Evolutionary conservation across 2,888 invertebrate genomes (phyloP).

Genomic region (Clitarchus hookeri): DNA sequence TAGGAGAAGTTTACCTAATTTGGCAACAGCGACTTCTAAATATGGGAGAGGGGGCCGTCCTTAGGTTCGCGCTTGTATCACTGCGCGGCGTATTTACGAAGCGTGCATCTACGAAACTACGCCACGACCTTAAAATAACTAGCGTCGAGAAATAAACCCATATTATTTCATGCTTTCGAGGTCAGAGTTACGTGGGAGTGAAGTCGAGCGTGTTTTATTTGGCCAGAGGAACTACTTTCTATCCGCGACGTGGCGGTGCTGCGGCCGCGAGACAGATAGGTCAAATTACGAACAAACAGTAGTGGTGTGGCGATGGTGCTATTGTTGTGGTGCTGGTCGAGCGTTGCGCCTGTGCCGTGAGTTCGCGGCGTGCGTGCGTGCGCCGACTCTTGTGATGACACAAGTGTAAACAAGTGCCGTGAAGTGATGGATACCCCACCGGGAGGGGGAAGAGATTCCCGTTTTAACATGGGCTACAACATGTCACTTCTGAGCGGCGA

Average conservation of each 20-base stretch:
- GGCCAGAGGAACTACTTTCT: slow-evolving; percentile 44
- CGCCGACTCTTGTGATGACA: slow-evolving; percentile 35
- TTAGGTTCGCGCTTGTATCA: slow-evolving; percentile 45
- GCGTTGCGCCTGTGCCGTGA: slow-evolving; percentile 51
- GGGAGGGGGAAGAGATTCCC: slow-evolving; percentile 82
- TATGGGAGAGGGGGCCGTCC: slow-evolving; percentile 76
- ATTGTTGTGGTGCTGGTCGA: slow-evolving; percentile 41
- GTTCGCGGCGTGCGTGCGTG: slow-evolving; percentile 51
- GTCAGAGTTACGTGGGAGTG: neutral
- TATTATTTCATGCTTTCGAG: neutral
- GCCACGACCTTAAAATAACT: neutral
- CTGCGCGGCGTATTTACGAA: slow-evolving; percentile 36
- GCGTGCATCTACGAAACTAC: neutral
- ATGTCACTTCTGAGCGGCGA: slow-evolving; percentile 80
- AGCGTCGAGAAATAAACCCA: neutral
- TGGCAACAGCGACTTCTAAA: slow-evolving; percentile 80
- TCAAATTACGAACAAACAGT: slow-evolving; percentile 55
- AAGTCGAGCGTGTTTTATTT: neutral
- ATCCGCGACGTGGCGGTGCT: slow-evolving; percentile 51
- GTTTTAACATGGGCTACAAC: slow-evolving; percentile 85
- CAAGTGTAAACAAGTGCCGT: slow-evolving; percentile 49
- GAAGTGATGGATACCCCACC: slow-evolving; percentile 85
- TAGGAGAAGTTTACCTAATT: slow-evolving; percentile 81
- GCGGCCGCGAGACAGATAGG: slow-evolving; percentile 53
- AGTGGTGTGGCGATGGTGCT: slow-evolving; percentile 38